Conservation (phyloP, 2,113 vertebrate species). For the Stigmatopora argus region DNA sequence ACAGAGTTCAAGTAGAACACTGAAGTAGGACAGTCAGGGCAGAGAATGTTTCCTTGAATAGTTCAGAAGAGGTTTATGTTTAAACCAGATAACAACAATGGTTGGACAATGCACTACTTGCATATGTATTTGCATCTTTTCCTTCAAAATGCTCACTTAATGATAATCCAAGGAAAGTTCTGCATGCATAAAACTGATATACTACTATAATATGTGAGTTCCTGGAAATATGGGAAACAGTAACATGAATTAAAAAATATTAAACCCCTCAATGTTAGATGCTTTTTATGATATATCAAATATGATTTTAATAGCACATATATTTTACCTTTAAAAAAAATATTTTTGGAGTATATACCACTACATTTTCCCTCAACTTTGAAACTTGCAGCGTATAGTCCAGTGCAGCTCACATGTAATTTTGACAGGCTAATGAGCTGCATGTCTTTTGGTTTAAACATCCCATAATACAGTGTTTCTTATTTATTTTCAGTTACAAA, state of each 20-base stretch:
- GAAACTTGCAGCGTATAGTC: too few species aligned
- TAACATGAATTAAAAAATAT: not conserved
- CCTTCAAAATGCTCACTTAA: constrained; percentile 21
- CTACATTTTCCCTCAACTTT: too few species aligned
- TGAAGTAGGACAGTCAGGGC: constrained; percentile 33
- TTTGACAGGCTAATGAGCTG: too few species aligned
- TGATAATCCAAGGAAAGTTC: not conserved
- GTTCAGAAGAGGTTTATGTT: constrained; percentile 34
- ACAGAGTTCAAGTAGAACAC: constrained; percentile 37
- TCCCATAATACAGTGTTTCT: too few species aligned
- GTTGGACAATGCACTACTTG: constrained; percentile 21
- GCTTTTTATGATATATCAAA: not conserved
- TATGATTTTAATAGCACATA: not conserved
- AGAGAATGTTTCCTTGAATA: constrained; percentile 10
- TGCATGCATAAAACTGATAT: not conserved
- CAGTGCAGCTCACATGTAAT: too few species aligned
- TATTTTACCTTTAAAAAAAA: too few species aligned
- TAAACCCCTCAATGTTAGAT: not conserved
- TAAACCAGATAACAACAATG: constrained; percentile 38
- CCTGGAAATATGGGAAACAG: not conserved
- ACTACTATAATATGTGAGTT: not conserved
- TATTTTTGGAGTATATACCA: too few species aligned
- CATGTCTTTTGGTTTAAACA: too few species aligned
- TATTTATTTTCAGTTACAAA: too few species aligned
- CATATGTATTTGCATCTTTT: not conserved